Conservation (phyloP, 2,113 vertebrate species). For the Thamnophis sirtalis region DNA sequence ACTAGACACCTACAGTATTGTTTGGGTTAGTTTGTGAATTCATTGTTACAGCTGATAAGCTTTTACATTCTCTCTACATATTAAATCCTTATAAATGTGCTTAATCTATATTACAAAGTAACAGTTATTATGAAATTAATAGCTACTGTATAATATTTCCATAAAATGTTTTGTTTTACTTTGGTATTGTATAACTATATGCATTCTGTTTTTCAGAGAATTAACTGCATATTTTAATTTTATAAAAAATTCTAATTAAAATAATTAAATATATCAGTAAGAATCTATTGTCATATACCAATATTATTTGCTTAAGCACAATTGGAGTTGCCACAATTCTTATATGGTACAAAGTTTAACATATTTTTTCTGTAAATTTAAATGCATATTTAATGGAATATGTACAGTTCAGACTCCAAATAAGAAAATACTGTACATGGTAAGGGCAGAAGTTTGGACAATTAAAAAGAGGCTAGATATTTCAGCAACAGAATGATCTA, state of each 20-base stretch:
- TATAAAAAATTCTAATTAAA: background rate
- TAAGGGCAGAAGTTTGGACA: background rate
- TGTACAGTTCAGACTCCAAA: background rate
- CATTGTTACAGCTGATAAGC: background rate
- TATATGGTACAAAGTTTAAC: background rate
- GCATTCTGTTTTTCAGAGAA: background rate
- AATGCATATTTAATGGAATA: background rate
- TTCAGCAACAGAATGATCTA: background rate
- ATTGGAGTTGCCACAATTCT: background rate
- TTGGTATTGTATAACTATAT: background rate
- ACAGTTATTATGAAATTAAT: background rate
- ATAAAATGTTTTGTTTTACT: background rate
- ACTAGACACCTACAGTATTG: background rate
- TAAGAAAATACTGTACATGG: background rate
- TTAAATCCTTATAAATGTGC: background rate
- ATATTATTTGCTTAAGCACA: background rate
- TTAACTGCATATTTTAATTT: background rate
- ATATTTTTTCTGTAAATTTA: background rate
- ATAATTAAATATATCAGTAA: background rate
- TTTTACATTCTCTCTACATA: background rate
- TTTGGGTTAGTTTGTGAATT: background rate
- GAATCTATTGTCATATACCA: background rate
- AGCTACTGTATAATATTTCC: background rate
- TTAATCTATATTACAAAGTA: background rate
- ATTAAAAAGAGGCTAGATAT: background rate